These are phyloP conservation scores for Spilosoma lubricipeda DNA, from an alignment of 2,888 invertebrate species.

Conservation along the genomic window DNA sequence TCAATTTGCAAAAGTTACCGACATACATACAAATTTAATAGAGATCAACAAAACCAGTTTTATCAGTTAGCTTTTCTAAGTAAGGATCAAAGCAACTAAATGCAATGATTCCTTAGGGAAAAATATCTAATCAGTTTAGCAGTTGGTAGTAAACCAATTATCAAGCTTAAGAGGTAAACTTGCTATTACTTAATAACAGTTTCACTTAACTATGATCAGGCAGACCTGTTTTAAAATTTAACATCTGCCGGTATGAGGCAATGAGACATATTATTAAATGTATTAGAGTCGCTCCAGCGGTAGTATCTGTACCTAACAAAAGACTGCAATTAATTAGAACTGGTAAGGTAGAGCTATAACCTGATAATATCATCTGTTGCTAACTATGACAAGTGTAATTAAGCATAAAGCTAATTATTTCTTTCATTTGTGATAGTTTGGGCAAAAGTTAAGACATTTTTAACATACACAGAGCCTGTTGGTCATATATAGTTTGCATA, in stretches of 20 bases:
- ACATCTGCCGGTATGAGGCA: background rate
- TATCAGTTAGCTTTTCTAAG: conserved; percentile 51
- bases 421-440: too few species aligned
- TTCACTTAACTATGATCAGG: background rate
- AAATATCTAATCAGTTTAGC: conserved; percentile 49
- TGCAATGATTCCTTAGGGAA: conserved; percentile 39
- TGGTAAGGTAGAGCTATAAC: background rate
- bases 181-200: conserved; percentile 33
- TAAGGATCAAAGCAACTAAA: conserved; percentile 26
- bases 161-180: conserved; percentile 33
- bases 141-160: conserved; percentile 57
- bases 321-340: background rate
- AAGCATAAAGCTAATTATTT: too few species aligned
- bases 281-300: background rate
- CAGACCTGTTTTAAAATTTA: background rate
- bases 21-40: conserved; percentile 24
- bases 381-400: too few species aligned
- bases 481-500: too few species aligned
- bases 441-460: too few species aligned
- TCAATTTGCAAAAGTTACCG: background rate
- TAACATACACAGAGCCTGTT: too few species aligned
- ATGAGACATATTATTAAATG: background rate
- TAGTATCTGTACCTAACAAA: background rate
- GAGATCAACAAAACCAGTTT: conserved; percentile 42
- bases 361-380: background rate